These are phyloP conservation scores for Ellobius talpinus DNA, from an alignment of 2,113 vertebrate species.

Conservation along the genomic window DNA sequence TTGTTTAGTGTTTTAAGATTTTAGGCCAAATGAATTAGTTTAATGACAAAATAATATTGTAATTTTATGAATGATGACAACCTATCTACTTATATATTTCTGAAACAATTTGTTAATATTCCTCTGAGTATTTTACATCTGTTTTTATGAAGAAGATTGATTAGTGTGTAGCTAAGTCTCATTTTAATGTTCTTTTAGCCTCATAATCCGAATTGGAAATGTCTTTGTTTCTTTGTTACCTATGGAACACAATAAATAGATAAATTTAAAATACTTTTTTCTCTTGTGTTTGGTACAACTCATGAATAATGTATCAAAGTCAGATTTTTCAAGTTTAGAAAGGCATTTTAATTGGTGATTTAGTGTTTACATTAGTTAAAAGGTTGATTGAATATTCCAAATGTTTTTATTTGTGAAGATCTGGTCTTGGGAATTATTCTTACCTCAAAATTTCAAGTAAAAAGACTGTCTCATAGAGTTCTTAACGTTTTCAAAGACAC, in stretches of 20 bases:
- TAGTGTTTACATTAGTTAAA: background rate
- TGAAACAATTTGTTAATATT: background rate
- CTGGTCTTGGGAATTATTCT: background rate
- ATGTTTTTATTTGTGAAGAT: background rate
- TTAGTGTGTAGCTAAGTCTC: background rate
- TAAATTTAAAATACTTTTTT: background rate
- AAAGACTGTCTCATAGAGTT: background rate
- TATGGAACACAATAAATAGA: background rate
- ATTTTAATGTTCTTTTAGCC: background rate
- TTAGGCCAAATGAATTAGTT: background rate
- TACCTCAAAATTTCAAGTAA: background rate
- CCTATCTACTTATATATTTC: background rate
- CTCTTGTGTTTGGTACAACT: background rate
- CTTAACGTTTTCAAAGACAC: background rate
- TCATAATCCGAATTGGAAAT: background rate
- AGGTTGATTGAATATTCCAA: background rate
- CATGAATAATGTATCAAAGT: background rate
- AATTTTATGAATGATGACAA: background rate
- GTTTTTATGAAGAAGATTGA: background rate
- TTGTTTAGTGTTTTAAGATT: background rate
- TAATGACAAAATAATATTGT: background rate
- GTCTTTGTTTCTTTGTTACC: background rate
- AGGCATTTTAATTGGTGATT: background rate
- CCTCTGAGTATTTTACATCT: background rate
- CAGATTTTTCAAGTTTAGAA: background rate